Percentiles rank a stretch among this genome's conserved stretches.
These are phyloP conservation scores for Buceros bicornis DNA, from an alignment of 2,797 vertebrate genomes.

Conservation along the genomic window DNA sequence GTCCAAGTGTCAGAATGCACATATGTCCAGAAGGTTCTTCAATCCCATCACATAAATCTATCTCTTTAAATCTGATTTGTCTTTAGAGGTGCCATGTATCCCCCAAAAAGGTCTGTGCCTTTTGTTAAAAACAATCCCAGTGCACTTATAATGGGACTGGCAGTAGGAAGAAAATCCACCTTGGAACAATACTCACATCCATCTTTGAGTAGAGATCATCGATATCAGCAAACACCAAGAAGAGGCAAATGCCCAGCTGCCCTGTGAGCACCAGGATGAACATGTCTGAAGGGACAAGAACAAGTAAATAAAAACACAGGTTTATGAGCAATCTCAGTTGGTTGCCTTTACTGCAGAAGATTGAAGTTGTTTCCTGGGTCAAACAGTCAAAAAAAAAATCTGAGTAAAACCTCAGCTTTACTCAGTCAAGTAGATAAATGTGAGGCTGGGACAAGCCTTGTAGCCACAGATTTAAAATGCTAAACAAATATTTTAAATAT, in stretches of 20 bases:
- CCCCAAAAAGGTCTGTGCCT: neutral
- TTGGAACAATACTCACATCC: slow-evolving; percentile 77
- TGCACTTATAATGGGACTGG: neutral
- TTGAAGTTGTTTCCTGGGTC: neutral
- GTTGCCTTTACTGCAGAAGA: neutral
- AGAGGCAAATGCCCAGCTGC: slow-evolving; percentile 79
- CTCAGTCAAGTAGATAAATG: neutral
- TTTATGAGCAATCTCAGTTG: neutral
- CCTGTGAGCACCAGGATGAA: slow-evolving; percentile 76
- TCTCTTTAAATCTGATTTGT: neutral
- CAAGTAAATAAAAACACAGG: neutral
- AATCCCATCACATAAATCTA: neutral
- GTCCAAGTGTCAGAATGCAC: neutral
- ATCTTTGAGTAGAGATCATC: slow-evolving; percentile 76
- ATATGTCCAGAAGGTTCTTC: neutral
- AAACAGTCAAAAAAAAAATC: neutral
- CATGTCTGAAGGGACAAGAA: slow-evolving; percentile 73
- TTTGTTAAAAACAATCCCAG: neutral
- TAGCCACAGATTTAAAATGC: neutral
- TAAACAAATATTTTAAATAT: neutral
- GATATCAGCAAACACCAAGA: slow-evolving; percentile 83
- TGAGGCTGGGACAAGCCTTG: neutral
- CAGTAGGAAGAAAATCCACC: neutral
- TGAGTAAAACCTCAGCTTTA: neutral
- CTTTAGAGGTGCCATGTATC: neutral